These are phyloP conservation scores for Apodemia zela DNA, from an alignment of 2,888 invertebrate species.

Conservation along the genomic window DNA sequence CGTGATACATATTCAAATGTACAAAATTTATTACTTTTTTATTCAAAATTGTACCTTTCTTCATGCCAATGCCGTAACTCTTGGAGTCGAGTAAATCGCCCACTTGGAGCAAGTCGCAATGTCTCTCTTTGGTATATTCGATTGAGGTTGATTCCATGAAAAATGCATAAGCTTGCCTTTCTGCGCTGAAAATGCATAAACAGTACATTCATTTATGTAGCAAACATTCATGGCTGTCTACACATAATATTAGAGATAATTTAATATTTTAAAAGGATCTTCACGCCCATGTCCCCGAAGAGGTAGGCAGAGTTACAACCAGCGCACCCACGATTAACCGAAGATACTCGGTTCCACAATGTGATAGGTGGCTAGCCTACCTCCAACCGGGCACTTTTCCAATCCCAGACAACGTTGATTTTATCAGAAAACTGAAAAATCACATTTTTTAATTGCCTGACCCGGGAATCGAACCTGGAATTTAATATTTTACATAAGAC, in stretches of 20 bases:
- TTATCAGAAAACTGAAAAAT: no score
- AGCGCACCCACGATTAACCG: no score
- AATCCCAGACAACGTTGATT: no score
- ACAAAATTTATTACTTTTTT: conserved; percentile 13
- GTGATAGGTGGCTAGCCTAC: no score
- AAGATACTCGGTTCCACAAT: no score
- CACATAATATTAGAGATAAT: background rate
- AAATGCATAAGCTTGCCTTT: conserved; percentile 85
- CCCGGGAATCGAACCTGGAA: no score
- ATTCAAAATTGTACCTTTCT: conserved; percentile 79
- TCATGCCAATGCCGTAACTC: conserved; percentile 94
- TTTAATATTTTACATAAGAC: no score
- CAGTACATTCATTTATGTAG: conserved; percentile 5
- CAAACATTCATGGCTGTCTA: background rate
- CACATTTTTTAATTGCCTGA: no score
- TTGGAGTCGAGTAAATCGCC: conserved; percentile 89
- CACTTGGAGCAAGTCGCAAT: conserved; percentile 86
- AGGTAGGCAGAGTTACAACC: no score
- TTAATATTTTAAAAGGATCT: background rate
- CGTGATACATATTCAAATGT: conserved; percentile 20
- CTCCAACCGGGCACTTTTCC: no score
- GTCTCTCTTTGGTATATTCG: conserved; percentile 88
- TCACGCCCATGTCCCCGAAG: no score
- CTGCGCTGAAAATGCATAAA: conserved; percentile 50
- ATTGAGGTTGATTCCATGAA: conserved; percentile 94